phyloP scores from a whole-genome alignment of 2,888 invertebrate species.

The Catocala fraxini region DNA sequence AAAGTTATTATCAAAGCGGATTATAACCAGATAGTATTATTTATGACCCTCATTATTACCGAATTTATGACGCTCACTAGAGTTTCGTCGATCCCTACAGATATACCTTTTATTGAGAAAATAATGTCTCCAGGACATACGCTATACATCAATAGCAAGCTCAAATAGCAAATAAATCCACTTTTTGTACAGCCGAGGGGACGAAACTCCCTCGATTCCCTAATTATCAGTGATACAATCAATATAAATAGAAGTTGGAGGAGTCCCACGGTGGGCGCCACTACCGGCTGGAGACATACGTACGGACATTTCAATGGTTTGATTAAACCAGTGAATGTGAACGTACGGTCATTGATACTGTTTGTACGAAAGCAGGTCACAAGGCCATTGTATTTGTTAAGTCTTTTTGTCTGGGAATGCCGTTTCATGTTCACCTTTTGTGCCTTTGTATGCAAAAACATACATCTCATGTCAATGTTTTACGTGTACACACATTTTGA shows the following conservation, averaged over 20 bases:
- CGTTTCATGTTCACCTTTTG: constrained; percentile 23
- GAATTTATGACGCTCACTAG: background rate
- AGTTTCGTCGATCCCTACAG: background rate
- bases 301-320: background rate
- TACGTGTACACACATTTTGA: no score
- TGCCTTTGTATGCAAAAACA: background rate
- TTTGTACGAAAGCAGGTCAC: constrained; percentile 41
- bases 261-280: constrained; percentile 61
- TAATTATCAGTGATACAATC: constrained; percentile 11
- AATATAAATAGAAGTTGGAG: constrained; percentile 8
- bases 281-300: constrained; percentile 11
- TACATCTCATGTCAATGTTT: no score
- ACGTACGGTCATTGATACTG: constrained; percentile 36
- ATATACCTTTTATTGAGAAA: background rate
- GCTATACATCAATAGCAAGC: background rate
- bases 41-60: background rate
- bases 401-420: constrained; percentile 19
- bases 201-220: constrained; percentile 1
- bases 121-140: background rate
- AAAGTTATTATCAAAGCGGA: no score
- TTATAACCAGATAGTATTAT: no score
- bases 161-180: constrained; percentile 2
- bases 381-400: constrained; percentile 32
- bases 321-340: constrained; percentile 8
- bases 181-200: background rate